A percentile compares a stretch with the other conserved stretches of the same genome.
These are phyloP conservation scores for Zoanthus sansibaricus DNA, from an alignment of 92 coral and sea anemone species.

Conservation along the genomic window DNA sequence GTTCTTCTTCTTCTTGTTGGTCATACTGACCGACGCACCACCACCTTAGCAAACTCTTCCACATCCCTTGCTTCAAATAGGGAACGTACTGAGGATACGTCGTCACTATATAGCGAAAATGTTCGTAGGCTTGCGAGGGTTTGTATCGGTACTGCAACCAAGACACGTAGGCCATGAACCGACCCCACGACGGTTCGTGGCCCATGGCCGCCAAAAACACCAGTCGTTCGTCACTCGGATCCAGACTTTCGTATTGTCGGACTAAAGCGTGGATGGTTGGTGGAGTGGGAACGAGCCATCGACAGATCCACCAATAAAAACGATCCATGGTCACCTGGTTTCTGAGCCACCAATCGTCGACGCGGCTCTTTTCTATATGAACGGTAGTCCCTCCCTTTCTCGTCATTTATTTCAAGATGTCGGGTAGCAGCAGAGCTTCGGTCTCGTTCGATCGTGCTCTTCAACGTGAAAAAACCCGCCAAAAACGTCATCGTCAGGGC, in stretches of 20 bases:
- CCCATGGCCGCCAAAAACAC: background rate
- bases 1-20: conserved; percentile 13
- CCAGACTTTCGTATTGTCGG: background rate
- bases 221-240: conserved; percentile 5
- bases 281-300: background rate
- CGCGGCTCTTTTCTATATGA: conserved; percentile 12
- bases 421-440: conserved; percentile 20
- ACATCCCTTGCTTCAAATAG: background rate
- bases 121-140: background rate
- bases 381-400: conserved; percentile 14
- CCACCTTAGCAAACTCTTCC: conserved; percentile 18
- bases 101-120: conserved; percentile 9
- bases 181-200: conserved; percentile 4
- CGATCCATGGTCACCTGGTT: background rate
- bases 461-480: conserved; percentile 18
- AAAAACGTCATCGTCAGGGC: conserved; percentile 15
- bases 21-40: conserved; percentile 27
- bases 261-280: background rate
- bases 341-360: conserved; percentile 12
- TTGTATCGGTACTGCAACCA: background rate
- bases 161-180: background rate
- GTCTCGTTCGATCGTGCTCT: conserved; percentile 20
- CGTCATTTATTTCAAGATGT: conserved; percentile 9
- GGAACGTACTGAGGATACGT: conserved; percentile 16
- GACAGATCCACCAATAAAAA: background rate